These are phyloP conservation scores for Candidula unifasciata DNA, from an alignment of 2,888 invertebrate genomes.

Conservation along the genomic window DNA sequence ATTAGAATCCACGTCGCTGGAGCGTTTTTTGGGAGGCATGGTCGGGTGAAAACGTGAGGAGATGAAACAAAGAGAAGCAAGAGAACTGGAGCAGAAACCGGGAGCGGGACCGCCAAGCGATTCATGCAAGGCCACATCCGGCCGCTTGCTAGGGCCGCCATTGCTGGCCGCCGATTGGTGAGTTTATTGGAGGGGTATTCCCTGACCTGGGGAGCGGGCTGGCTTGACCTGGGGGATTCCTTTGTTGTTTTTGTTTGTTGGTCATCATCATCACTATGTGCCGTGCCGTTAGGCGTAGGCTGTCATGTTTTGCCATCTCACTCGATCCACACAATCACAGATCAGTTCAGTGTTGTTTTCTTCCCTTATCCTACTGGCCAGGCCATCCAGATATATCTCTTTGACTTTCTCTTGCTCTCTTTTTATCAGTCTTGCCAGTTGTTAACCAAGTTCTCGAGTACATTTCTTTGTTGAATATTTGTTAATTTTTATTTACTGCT, in stretches of 20 bases:
- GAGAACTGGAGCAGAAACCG: background rate
- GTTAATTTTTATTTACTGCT: no score
- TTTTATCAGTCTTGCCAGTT: no score
- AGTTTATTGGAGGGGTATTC: background rate
- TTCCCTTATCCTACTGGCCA: no score
- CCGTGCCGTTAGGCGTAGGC: no score
- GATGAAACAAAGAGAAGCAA: conserved; percentile 40
- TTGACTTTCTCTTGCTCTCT: no score
- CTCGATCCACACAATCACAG: no score
- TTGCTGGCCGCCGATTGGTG: conserved; percentile 23
- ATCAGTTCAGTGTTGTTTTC: no score
- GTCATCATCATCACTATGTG: no score
- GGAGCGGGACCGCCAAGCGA: conserved; percentile 39
- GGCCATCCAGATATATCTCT: no score
- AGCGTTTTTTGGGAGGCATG: conserved; percentile 69
- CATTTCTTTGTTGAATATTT: no score
- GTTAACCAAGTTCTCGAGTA: no score
- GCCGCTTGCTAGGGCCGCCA: conserved; percentile 26
- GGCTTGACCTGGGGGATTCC: background rate
- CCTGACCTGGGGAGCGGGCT: background rate
- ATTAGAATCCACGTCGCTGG: conserved; percentile 62
- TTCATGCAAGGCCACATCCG: conserved; percentile 33
- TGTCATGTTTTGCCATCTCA: no score
- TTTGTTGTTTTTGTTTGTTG: background rate
- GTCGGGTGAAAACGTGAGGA: background rate